Base-by-base conservation (phyloP, 2,113 vertebrate species). In the Gambusia affinis region DNA sequence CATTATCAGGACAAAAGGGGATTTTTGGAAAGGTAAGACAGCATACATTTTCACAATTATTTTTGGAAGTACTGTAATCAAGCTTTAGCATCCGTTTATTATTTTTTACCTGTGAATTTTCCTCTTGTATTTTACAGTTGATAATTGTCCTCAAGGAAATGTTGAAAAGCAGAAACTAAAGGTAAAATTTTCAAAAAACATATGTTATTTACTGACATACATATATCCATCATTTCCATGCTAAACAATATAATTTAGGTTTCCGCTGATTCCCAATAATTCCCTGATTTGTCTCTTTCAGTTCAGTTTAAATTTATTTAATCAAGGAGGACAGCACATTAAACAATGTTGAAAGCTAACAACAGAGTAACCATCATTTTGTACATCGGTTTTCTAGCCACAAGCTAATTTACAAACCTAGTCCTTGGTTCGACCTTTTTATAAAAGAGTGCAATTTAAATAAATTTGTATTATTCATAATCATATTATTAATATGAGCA, bases 21-120 rank as follows among this genome's bases (percentile, higher is more conserved):
- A 73, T 12, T 33, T 17, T n/a, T 78, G 75, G 60, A 7, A 11
- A 5, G 80, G 87, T 89, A 78, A 76, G 27, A 31, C 0, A 31
- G 28, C 0, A 28, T 64, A 31, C 27, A 27, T 60, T 27, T 19
- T 8, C 2, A 15, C 12, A 17, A 14, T 17, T 17, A 28, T 8
- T 17, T 42, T 28, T 66, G 42, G 3, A 44, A 44, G 42, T 17
- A 35, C 28, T 17, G 14, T 28, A 27, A 65, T n/a, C 3, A 22
- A 31, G 33, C n/a, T 35, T 54, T 54, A 2, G 51, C 3, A 57
- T 57, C 2, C n/a, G 35, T 39, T 5, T 69, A 1, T 5, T 39
- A 0, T 22, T 7, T 57, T n/a, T 17, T 62, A 14, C 28, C 5
- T 24, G 12, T 72, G 12, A 10, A 14, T 37, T 42, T 31, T 70